These are phyloP conservation scores for Stenotaenia linearis DNA, from an alignment of 2,888 invertebrate genomes.

Conservation along the genomic window DNA sequence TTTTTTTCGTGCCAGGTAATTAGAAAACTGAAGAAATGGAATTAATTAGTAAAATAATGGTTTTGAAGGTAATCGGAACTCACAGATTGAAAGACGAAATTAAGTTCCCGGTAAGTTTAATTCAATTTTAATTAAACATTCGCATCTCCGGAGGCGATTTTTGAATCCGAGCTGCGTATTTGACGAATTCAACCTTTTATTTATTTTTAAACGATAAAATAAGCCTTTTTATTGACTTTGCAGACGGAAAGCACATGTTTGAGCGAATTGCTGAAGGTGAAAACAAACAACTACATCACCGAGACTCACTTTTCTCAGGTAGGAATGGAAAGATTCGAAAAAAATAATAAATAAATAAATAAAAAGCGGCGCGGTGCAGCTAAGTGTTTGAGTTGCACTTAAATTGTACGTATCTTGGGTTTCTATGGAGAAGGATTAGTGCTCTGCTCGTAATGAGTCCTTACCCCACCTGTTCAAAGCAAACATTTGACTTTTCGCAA, in stretches of 20 bases:
- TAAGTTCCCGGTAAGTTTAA: not conserved
- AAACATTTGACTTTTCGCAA: not conserved
- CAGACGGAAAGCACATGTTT: not conserved
- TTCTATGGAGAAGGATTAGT: not conserved
- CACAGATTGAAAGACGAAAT: not conserved
- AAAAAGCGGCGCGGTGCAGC: not conserved
- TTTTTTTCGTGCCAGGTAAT: constrained; percentile 7
- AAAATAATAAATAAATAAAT: too few relatives aligned
- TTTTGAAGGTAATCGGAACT: not conserved
- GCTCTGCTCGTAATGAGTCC: not conserved
- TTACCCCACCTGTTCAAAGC: not conserved
- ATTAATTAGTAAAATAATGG: too few relatives aligned
- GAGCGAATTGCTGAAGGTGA: not conserved
- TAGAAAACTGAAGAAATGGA: too few relatives aligned
- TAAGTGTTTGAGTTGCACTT: not conserved
- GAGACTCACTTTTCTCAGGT: not conserved
- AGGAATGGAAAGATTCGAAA: too few relatives aligned
- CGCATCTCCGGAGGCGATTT: too few relatives aligned
- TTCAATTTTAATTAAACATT: too few relatives aligned
- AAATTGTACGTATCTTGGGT: not conserved
- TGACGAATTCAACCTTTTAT: too few relatives aligned
- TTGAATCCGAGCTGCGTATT: too few relatives aligned
- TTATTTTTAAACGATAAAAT: too few relatives aligned
- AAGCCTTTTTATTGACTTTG: too few relatives aligned
- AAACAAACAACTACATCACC: not conserved